A percentile compares a stretch with the other conserved stretches of the same genome.
Conservation (phyloP, 2,797 vertebrate species). For the Fringilla coelebs region DNA sequence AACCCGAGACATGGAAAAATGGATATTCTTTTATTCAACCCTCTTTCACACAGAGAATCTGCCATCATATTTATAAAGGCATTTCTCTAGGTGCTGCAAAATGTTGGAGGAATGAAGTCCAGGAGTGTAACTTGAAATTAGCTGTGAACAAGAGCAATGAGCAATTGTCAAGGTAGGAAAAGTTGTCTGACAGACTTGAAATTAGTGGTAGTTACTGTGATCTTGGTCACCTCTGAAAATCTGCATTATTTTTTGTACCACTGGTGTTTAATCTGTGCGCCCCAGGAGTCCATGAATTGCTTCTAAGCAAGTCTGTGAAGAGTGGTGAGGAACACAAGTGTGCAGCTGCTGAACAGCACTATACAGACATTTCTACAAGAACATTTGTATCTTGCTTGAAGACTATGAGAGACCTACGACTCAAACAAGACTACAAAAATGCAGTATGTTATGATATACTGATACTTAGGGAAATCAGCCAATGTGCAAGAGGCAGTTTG, state of each 20-base stretch:
- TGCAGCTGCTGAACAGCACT: neutral
- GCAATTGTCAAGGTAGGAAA: neutral
- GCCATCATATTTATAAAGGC: neutral
- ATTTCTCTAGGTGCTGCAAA: neutral
- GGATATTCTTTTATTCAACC: neutral
- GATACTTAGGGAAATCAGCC: neutral
- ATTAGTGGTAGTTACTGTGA: neutral
- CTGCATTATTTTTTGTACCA: neutral
- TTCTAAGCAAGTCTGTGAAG: neutral
- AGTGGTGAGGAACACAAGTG: neutral
- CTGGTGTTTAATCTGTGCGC: neutral
- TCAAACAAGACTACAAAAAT: neutral
- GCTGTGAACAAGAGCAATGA: neutral
- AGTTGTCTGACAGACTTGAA: neutral
- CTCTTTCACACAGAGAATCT: neutral
- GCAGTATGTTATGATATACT: accelerated
- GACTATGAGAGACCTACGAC: neutral
- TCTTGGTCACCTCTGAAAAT: neutral
- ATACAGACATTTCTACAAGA: neutral
- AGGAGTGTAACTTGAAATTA: neutral
- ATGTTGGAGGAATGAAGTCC: neutral
- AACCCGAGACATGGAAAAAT: neutral
- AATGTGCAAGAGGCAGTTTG: neutral
- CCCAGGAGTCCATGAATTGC: neutral
- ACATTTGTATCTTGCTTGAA: neutral